Base-by-base conservation (phyloP, 2,797 vertebrate genomes). In the Sebastes cheni region DNA sequence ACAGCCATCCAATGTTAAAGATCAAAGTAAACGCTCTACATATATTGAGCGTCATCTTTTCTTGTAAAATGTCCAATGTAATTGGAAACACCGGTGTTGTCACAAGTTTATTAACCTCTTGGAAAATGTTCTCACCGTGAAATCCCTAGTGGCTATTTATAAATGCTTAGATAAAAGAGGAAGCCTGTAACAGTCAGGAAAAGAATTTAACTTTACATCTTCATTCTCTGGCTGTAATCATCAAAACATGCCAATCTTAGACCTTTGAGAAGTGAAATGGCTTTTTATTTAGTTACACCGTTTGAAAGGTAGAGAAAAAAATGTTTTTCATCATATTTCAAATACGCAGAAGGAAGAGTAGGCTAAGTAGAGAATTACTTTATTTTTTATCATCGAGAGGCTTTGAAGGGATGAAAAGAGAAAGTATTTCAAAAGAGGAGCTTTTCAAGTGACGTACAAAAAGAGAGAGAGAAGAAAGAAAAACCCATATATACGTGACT, bases 381-480 rank as follows among this genome's bases (percentile, higher is more conserved):
- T 9, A 11, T 68, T 27, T 46, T 60, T 42, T 32, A 77, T 67
- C 61, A 73, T 32, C 36, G 23, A 55, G 23, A 30, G 30, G 72
- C 39, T 85, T 88, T 80, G 14, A 85, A 83, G 58, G 67, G 42
- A 83, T 79, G 32, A 66, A 80, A 75, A 52, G 22, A 68, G 50
- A 74, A 67, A 25, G 13, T 42, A 46, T 79, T 79, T 79, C 6
- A 75, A 68, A 80, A 29, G 30, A 78, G 18, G 50, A 59, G 62
- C 11, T 76, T 79, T 77, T 81, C n/a, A 75, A 79, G 71, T 77
- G 60, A 67, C 11, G 11, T 36, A 75, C 14, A 71, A 39, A 78
- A 13, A 58, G 23, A 58, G 67, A 29, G 22, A 30, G 4, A 52
- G 50, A 52, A n/a, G 14, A 54, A 66, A 20, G 14, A 29, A 61